Percentiles rank a stretch among this genome's conserved stretches.
Evolutionary conservation across 2,113 vertebrate genomes (phyloP).

Genomic region (Brachionichthys hirsutus): DNA sequence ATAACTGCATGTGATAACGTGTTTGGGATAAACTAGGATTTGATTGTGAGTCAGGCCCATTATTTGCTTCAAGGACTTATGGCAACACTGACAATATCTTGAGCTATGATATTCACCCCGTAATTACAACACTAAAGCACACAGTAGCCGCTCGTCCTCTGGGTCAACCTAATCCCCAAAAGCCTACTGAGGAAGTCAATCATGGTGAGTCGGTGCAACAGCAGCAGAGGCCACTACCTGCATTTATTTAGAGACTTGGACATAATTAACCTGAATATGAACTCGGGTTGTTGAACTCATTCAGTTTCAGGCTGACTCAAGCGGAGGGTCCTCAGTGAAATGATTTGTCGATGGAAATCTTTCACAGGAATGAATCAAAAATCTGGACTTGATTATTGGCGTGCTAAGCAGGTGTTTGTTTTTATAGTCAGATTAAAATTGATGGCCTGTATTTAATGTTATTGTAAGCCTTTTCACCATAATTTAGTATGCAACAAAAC

Average conservation of each 20-base stretch:
- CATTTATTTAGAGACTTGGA: conserved; percentile 67
- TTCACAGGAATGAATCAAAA: conserved; percentile 18
- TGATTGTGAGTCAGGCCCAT: conserved; percentile 31
- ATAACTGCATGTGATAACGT: not conserved
- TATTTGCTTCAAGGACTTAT: conserved; percentile 45
- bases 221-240: conserved; percentile 50
- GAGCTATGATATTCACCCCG: conserved; percentile 22
- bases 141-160: conserved; percentile 52
- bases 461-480: not conserved
- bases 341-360: conserved; percentile 15
- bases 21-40: conserved; percentile 23
- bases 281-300: conserved; percentile 49
- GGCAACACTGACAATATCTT: conserved; percentile 42
- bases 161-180: conserved; percentile 72
- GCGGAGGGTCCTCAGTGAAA: conserved; percentile 11
- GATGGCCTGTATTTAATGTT: not conserved
- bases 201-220: conserved; percentile 52
- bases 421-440: not conserved
- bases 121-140: conserved; percentile 55
- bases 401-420: too few relatives aligned
- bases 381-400: not conserved
- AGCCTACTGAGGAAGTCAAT: conserved; percentile 70
- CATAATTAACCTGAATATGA: conserved; percentile 71
- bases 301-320: conserved; percentile 23
- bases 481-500: not conserved